Conservation (phyloP, 64 coral and sea anemone species). For the Montipora efflorescens region DNA sequence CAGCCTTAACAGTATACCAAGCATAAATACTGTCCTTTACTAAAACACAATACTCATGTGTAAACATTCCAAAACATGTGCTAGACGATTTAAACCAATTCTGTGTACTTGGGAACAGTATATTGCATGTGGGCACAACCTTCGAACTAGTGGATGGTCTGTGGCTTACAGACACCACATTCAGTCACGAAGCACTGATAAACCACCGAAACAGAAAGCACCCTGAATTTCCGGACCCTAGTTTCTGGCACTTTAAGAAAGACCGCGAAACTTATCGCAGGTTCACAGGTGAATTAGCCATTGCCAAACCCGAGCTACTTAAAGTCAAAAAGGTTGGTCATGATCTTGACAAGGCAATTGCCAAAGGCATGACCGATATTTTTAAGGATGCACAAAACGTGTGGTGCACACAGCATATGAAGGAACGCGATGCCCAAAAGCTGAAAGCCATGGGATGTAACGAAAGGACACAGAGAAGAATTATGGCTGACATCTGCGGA, state of each 20-base stretch:
- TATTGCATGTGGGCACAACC: slow-evolving; percentile 54
- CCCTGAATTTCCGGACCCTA: neutral
- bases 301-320: neutral
- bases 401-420: slow-evolving; percentile 44
- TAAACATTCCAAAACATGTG: neutral
- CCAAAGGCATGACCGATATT: neutral
- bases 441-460: slow-evolving; percentile 51
- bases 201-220: neutral
- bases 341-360: slow-evolving; percentile 27
- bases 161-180: neutral
- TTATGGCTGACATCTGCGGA: slow-evolving; percentile 55
- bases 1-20: too few relatives aligned
- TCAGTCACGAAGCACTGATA: neutral
- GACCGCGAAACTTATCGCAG: neutral
- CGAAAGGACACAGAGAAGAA: neutral
- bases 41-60: neutral
- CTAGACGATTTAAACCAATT: neutral
- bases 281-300: neutral
- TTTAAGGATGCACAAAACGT: slow-evolving; percentile 31
- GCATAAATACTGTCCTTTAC: neutral
- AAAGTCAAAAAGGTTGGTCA: neutral
- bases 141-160: slow-evolving; percentile 42
- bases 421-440: slow-evolving; percentile 23
- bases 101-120: slow-evolving; percentile 9
- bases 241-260: slow-evolving; percentile 27